Evolutionary conservation across 2,888 invertebrate genomes (phyloP).

Genomic region (Dryocosmus kuriphilus): DNA sequence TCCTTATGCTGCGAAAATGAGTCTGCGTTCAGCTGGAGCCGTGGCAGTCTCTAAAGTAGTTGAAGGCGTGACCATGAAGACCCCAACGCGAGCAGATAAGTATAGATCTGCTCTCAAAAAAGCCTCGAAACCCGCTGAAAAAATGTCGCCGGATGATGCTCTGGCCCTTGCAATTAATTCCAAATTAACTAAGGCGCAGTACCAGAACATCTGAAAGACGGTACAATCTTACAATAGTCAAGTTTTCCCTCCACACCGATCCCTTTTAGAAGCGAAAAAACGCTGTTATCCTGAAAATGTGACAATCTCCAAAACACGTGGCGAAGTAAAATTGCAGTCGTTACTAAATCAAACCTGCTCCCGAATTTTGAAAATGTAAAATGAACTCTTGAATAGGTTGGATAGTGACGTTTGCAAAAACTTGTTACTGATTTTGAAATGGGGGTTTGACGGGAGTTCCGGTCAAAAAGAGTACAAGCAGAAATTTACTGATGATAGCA

Average conservation of each 20-base stretch:
- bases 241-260: background rate
- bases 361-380: too few species aligned
- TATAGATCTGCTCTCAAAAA: slow-evolving; percentile 12
- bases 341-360: background rate
- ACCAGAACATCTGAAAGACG: slow-evolving; percentile 7
- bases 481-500: too few species aligned
- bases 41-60: slow-evolving; percentile 9
- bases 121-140: background rate
- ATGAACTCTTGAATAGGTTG: too few species aligned
- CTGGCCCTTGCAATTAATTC: background rate
- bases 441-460: too few species aligned
- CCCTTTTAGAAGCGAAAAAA: slow-evolving; percentile 27
- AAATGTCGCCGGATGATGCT: slow-evolving; percentile 12
- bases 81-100: slow-evolving; percentile 26
- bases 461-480: too few species aligned
- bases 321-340: slow-evolving; percentile 38
- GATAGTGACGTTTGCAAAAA: too few species aligned
- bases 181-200: slow-evolving; percentile 7
- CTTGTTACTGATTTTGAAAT: too few species aligned
- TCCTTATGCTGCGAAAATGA: slow-evolving; percentile 5
- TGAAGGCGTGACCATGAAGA: background rate
- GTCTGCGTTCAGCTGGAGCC: slow-evolving; percentile 4
- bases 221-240: background rate
- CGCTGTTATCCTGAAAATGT: slow-evolving; percentile 40
- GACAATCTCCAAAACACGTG: slow-evolving; percentile 20